Conservation (phyloP, 2,797 vertebrate species). For the Melanotaenia boesemani region DNA sequence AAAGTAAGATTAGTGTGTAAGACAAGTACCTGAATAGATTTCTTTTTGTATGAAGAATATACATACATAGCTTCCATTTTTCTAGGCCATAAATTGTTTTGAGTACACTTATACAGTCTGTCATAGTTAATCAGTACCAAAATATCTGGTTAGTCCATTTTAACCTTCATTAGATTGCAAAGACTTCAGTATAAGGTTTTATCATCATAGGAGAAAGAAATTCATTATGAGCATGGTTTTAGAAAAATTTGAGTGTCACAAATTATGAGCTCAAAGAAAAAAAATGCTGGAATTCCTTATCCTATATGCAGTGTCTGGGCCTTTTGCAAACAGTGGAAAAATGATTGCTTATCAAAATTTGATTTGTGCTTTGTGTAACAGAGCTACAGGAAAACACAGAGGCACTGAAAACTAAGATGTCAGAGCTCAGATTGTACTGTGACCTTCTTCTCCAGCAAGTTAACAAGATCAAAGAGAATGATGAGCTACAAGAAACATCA, state of each 20-base stretch:
- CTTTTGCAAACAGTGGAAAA: background rate
- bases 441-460: slow-evolving; percentile 99
- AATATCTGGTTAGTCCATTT: background rate
- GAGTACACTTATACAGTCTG: background rate
- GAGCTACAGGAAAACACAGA: slow-evolving; percentile 97
- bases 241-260: background rate
- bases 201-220: background rate
- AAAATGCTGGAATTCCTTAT: background rate
- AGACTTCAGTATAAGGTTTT: background rate
- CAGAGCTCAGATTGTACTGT: slow-evolving; percentile 96
- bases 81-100: background rate
- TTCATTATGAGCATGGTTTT: background rate
- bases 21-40: background rate
- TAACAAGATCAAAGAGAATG: slow-evolving; percentile 91
- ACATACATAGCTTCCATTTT: background rate
- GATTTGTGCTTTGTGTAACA: slow-evolving; percentile 56
- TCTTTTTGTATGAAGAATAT: background rate
- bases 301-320: background rate
- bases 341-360: background rate
- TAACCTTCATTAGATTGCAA: background rate
- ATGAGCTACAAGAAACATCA: slow-evolving; percentile 60
- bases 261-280: background rate
- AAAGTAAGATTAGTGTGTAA: background rate
- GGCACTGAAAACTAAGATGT: slow-evolving; percentile 97
- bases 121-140: background rate